phyloP scores from a whole-genome alignment of 2,113 vertebrate species.

The Corythoichthys haematopterus region DNA sequence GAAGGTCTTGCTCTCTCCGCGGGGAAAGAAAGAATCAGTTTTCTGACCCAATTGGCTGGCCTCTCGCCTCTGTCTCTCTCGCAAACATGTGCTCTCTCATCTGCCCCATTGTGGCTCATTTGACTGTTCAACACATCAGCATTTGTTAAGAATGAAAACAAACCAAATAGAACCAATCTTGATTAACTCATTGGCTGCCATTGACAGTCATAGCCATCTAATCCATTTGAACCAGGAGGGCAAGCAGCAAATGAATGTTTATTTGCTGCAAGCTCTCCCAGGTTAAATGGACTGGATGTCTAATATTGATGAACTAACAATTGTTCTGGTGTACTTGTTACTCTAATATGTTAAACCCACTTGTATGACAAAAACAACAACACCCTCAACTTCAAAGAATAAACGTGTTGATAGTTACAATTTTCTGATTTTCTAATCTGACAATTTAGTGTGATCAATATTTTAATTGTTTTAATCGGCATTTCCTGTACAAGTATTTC shows the following conservation, averaged over 20 bases:
- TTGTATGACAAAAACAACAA: neutral
- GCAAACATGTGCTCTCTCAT: slow-evolving; percentile 6
- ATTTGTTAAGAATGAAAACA: slow-evolving; percentile 46
- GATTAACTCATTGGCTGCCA: slow-evolving; percentile 50
- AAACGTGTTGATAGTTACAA: neutral
- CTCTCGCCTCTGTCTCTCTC: slow-evolving; percentile 13
- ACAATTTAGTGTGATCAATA: slow-evolving; percentile 27
- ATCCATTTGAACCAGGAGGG: no score
- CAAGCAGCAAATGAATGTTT: neutral
- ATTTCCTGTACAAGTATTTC: slow-evolving; percentile 29
- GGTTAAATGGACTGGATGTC: no score
- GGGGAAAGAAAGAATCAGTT: slow-evolving; percentile 48
- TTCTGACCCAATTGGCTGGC: slow-evolving; percentile 63
- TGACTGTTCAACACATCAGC: slow-evolving; percentile 41
- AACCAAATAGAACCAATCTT: slow-evolving; percentile 47
- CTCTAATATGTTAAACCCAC: neutral
- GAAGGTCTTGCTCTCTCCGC: slow-evolving; percentile 50
- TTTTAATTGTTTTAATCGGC: slow-evolving; percentile 48
- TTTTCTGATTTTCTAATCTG: neutral
- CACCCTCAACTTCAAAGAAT: neutral
- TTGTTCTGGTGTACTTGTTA: neutral
- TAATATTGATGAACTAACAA: neutral
- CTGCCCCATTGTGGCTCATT: slow-evolving; percentile 37
- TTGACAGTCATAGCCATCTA: no score
- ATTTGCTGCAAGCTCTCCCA: neutral